Base-by-base conservation (phyloP, 1,140 invertebrate species). In the Semibalanus balanoides region DNA sequence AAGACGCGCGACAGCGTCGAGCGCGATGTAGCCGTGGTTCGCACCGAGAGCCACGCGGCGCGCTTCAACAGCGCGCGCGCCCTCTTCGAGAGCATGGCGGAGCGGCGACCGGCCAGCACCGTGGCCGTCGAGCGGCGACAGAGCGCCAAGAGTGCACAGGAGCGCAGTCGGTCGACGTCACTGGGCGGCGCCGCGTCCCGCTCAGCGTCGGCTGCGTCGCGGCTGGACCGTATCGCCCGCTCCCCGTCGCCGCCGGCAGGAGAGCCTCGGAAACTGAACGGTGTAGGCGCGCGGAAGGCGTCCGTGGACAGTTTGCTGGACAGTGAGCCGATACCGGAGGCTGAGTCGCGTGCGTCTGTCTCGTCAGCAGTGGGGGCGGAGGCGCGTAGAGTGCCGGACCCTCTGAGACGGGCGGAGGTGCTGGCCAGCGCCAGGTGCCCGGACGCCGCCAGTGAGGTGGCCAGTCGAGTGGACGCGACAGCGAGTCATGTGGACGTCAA, bases 41-140 rank as follows among this genome's bases (percentile, higher is more conserved):
- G 93, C 74, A 93, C 92, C 3, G 93, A 95, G 85, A 94, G 92
- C 78, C 93, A 95, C 82, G 88, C 94, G 78, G 90, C 92, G 29
- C 85, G 95, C 74, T 97, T 97, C 84, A 96, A 96, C 82, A 94
- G 92, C 83, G 95, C 95, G 0, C 86, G 93, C 40, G 94, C 94
- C 31, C 87, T 97, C 30, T 97, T 97, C 84, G 94, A 96, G 83
- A 94, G 95, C 81, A 86, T 97, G 76, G 93, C 93, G 30, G 90
- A 91, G 77, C 51, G 51, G 22, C 51, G 51, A 14, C 14, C 51
- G 51, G 51, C 51, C 51, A 19, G 11, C 51, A 19, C 7, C 51
- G 51, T 19, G 11, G 14, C 11, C 51, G 22, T 64, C 51, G 51
- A 64, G 51, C 51, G 51, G 1, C 51, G 51, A 14, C 51, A 64